phyloP scores from a whole-genome alignment of 2,888 invertebrate species.

The Lasioglossum morio region DNA sequence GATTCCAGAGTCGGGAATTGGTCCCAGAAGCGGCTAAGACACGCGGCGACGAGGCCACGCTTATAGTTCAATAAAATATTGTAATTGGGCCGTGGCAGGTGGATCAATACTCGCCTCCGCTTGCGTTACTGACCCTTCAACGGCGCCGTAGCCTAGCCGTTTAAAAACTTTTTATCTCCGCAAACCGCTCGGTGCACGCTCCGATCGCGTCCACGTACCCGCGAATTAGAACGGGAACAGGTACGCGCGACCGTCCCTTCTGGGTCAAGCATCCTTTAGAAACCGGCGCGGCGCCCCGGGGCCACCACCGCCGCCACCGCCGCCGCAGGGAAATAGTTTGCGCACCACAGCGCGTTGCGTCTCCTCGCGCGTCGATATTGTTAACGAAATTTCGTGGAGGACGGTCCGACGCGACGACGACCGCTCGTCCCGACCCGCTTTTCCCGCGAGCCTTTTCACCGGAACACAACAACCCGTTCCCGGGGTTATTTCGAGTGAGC shows the following conservation, averaged over 20 bases:
- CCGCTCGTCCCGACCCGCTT: not conserved
- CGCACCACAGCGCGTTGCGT: not conserved
- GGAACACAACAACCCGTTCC: conserved; percentile 16
- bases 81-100: conserved; percentile 69
- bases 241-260: not conserved
- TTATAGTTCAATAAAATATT: conserved; percentile 73
- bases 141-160: conserved; percentile 22
- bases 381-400: conserved; percentile 9
- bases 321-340: not conserved
- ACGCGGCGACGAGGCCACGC: not conserved
- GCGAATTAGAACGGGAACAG: conserved; percentile 40
- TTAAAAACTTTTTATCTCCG: conserved; percentile 59
- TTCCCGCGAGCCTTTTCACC: conserved; percentile 3
- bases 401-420: not conserved
- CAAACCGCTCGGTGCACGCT: not conserved
- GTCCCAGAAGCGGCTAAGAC: not conserved
- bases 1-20: not conserved
- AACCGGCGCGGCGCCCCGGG: conserved; percentile 15
- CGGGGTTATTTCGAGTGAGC: conserved; percentile 42
- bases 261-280: conserved; percentile 33
- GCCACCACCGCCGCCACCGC: not conserved
- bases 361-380: conserved; percentile 11
- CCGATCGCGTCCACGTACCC: conserved; percentile 31
- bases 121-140: conserved; percentile 59
- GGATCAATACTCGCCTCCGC: conserved; percentile 67